phyloP scores from a whole-genome alignment of 1,140 invertebrate genomes.

The Drosophila gunungcola region DNA sequence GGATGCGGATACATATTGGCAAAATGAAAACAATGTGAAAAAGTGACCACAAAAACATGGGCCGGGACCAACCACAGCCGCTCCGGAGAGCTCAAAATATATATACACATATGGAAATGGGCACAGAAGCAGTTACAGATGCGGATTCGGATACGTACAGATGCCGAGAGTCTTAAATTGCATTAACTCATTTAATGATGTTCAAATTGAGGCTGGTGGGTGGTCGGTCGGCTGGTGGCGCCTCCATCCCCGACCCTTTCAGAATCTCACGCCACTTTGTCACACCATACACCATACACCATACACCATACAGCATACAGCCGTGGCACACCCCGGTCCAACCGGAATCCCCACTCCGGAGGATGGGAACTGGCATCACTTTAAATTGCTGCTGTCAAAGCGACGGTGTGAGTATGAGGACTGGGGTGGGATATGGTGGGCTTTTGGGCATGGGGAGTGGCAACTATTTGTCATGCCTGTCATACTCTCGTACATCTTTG shows the following conservation, averaged over 20 bases:
- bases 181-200: slow-evolving; percentile 80
- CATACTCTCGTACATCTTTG: slow-evolving; percentile 79
- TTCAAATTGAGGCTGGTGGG: slow-evolving; percentile 65
- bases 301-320: not conserved
- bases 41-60: slow-evolving; percentile 49
- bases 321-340: not conserved
- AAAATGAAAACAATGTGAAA: slow-evolving; percentile 45
- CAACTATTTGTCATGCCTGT: slow-evolving; percentile 80
- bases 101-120: not conserved
- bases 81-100: slow-evolving; percentile 5
- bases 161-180: slow-evolving; percentile 77
- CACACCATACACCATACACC: slow-evolving; percentile 22
- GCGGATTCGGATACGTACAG: slow-evolving; percentile 46
- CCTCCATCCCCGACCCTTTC: slow-evolving; percentile 11
- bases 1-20: slow-evolving; percentile 18
- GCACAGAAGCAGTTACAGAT: not conserved
- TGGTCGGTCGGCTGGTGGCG: slow-evolving; percentile 35
- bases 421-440: not conserved
- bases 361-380: slow-evolving; percentile 46
- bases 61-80: slow-evolving; percentile 27
- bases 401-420: slow-evolving; percentile 28
- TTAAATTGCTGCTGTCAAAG: slow-evolving; percentile 78
- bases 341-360: not conserved
- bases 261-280: slow-evolving; percentile 45
- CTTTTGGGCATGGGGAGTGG: not conserved